phyloP scores from a whole-genome alignment of 2,797 vertebrate species.

The Sciaenops ocellatus region DNA sequence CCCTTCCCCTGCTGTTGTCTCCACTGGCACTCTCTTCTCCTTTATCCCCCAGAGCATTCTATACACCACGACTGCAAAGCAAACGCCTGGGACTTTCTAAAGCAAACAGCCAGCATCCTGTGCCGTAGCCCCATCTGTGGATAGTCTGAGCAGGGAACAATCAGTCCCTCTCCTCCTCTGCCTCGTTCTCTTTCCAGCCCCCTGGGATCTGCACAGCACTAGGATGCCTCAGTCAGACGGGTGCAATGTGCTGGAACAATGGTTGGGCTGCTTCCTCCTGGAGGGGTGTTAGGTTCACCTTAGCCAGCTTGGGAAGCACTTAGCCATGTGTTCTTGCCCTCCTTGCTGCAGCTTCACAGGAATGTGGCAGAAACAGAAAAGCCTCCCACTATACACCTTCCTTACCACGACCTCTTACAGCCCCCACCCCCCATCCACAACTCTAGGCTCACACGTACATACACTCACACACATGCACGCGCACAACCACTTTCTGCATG shows the following conservation, averaged over 20 bases:
- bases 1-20: conserved; percentile 69
- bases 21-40: conserved; percentile 69
- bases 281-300: conserved; percentile 77
- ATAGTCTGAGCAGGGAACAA: conserved; percentile 81
- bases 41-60: conserved; percentile 76
- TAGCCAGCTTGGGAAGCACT: conserved; percentile 77
- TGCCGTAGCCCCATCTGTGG: conserved; percentile 81
- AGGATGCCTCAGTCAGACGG: conserved; percentile 79
- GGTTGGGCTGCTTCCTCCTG: conserved; percentile 72
- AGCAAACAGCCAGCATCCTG: conserved; percentile 82
- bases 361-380: conserved; percentile 69
- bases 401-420: conserved; percentile 21
- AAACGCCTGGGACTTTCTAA: conserved; percentile 82
- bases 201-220: conserved; percentile 70
- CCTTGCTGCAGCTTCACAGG: conserved; percentile 58
- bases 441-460: conserved; percentile 16
- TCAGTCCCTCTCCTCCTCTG: conserved; percentile 78
- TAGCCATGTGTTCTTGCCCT: conserved; percentile 72
- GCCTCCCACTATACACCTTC: conserved; percentile 41
- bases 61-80: conserved; percentile 72
- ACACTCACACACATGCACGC: conserved; percentile 24
- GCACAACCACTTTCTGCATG: conserved; percentile 54
- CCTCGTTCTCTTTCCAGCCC: conserved; percentile 68
- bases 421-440: background rate
- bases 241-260: conserved; percentile 84